phyloP scores from a whole-genome alignment of 2,113 vertebrate species.

The Ageneiosus marmoratus region DNA sequence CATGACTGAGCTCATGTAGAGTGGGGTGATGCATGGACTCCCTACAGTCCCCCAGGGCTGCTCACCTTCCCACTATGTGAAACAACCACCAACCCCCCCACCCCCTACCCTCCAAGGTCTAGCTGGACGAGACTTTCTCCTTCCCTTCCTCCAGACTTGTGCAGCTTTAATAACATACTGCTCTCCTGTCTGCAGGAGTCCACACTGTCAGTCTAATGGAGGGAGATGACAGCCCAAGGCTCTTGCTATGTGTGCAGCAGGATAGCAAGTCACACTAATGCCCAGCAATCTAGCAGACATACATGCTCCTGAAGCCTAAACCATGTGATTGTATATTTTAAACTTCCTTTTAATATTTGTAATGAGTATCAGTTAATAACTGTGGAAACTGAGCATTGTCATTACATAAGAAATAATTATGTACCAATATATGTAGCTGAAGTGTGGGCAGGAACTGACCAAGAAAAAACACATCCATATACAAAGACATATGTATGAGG shows the following conservation, averaged over 20 bases:
- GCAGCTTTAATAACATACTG: constrained; percentile 49
- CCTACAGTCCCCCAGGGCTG: not conserved
- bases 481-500: too few species aligned
- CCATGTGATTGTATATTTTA: not conserved
- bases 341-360: not conserved
- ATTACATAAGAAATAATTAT: not conserved
- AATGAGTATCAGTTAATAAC: not conserved
- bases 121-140: constrained; percentile 6
- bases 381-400: not conserved
- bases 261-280: constrained; percentile 12
- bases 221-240: constrained; percentile 27
- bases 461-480: not conserved
- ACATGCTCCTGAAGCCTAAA: not conserved
- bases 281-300: not conserved
- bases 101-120: constrained; percentile 21
- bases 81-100: too few species aligned
- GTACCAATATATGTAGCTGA: too few species aligned
- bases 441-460: not conserved
- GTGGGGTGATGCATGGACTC: not conserved
- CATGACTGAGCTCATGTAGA: not conserved
- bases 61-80: constrained; percentile 10
- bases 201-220: constrained; percentile 42
- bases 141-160: constrained; percentile 20
- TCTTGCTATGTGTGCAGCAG: constrained; percentile 15
- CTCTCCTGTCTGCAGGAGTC: constrained; percentile 42